A percentile compares a stretch with the other conserved stretches of the same genome.
These are phyloP conservation scores for Kryptolebias marmoratus DNA, from an alignment of 2,113 vertebrate genomes.

Conservation along the genomic window DNA sequence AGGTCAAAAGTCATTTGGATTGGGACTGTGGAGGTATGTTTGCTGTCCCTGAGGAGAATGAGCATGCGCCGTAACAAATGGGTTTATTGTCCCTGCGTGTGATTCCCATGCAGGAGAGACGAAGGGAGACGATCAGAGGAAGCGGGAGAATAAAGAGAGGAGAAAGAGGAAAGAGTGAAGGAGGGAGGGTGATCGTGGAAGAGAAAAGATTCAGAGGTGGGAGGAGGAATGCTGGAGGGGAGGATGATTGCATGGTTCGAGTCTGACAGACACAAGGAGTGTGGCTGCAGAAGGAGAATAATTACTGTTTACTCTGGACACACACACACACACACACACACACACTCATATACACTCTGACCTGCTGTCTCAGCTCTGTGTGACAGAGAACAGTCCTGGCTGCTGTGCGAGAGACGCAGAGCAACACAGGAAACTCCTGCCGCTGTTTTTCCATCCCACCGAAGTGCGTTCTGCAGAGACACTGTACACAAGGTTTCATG, in stretches of 20 bases:
- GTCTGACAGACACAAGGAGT: slow-evolving; percentile 62
- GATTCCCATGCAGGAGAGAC: background rate
- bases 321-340: slow-evolving; percentile 22
- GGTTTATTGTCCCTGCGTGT: too few relatives aligned
- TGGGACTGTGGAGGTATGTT: too few relatives aligned
- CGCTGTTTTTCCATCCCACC: background rate
- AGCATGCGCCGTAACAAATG: background rate
- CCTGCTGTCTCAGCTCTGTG: slow-evolving; percentile 60
- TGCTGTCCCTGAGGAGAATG: background rate
- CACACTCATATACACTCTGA: slow-evolving; percentile 15
- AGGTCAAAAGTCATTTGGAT: too few relatives aligned
- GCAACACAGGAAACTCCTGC: background rate
- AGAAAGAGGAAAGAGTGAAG: background rate
- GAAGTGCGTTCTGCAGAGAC: too few relatives aligned
- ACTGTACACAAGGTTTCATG: too few relatives aligned
- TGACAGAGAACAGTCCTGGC: slow-evolving; percentile 12
- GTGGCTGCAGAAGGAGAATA: slow-evolving; percentile 61
- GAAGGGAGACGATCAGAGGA: background rate
- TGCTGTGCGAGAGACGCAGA: background rate
- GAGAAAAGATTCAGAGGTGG: background rate
- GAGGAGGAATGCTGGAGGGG: slow-evolving; percentile 42
- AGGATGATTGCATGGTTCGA: slow-evolving; percentile 60
- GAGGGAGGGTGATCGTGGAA: background rate
- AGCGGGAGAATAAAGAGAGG: background rate
- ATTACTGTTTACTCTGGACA: slow-evolving; percentile 74